A percentile compares a stretch with the other conserved stretches of the same genome.
Evolutionary conservation across 2,797 vertebrate genomes (phyloP).

Genomic region (Chelon auratus): DNA sequence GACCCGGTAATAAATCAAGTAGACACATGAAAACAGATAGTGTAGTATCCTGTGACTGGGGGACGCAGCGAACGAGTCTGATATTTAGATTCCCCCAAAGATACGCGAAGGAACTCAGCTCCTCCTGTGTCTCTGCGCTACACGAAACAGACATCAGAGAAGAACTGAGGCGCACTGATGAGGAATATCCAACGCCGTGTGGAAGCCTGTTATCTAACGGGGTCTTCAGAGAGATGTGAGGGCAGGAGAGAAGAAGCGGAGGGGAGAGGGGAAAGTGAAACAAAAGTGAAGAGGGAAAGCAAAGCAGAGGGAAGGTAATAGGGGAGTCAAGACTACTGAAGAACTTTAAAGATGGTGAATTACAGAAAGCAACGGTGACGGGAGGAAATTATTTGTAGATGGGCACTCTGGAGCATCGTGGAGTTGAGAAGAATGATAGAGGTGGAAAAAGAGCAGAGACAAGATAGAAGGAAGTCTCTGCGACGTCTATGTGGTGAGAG

Average conservation of each 20-base stretch:
- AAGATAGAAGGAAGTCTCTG: constrained; percentile 19
- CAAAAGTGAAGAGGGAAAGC: constrained; percentile 44
- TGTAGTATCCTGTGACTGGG: constrained; percentile 71
- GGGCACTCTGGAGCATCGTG: constrained; percentile 30
- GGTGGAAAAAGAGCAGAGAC: neutral
- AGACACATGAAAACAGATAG: constrained; percentile 80
- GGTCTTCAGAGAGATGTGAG: constrained; percentile 59
- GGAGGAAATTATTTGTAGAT: constrained; percentile 56
- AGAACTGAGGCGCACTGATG: constrained; percentile 61
- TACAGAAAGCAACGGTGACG: constrained; percentile 43
- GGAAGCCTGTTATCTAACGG: constrained; percentile 68
- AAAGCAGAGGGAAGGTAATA: constrained; percentile 35
- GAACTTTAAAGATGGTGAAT: constrained; percentile 66
- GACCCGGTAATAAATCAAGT: constrained; percentile 79
- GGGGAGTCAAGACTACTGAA: constrained; percentile 50
- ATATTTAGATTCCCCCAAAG: constrained; percentile 78
- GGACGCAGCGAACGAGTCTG: constrained; percentile 66
- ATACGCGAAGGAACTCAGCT: constrained; percentile 63
- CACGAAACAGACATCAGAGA: constrained; percentile 73
- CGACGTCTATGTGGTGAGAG: neutral
- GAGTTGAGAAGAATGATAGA: constrained; percentile 31
- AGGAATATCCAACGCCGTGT: constrained; percentile 67
- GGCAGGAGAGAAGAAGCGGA: constrained; percentile 38
- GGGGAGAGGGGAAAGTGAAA: constrained; percentile 48
- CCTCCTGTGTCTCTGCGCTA: constrained; percentile 61